Evolutionary conservation across 23 tunicate species (phyloP), one percentile per base, ranked within the genome.

Genomic region (Trididemnum miniatum): DNA sequence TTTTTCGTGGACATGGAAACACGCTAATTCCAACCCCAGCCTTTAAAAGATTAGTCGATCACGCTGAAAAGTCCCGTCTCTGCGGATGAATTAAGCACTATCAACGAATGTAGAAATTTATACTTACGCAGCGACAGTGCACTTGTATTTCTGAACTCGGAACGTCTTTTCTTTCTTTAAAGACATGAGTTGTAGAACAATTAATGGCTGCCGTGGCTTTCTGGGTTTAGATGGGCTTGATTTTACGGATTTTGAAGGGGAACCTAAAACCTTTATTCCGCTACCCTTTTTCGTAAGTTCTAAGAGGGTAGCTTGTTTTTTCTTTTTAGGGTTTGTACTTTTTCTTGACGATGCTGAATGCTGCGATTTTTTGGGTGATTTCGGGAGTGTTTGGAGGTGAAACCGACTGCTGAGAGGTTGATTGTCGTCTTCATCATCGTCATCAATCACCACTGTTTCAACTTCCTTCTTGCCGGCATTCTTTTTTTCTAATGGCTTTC

Each of bases 281-380:
- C 84, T 50, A 12, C 95, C 89, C 65, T 89, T 89, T 62, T 79
- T 89, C 1, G 95, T 84, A 12, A 89, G 78, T 54, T 89, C 95
- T 54, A 89, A 51, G 1, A 89, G 31, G 22, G 89, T 89, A 22
- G 89, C 89, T 62, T 89, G 95, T 51, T 84, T 89, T 65, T 84
- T 89, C 82, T 89, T 89, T 57, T 59, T 79, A 0, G 89, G 89
- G 20, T 71, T 76, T 12, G 94, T 38, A 44, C 65, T 88, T 71
- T 88, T 88, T 51, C 94, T 65, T 25, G 95, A 77, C 2, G 82
- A 77, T 2, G 59, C 9, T 0, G 65, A 0, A 25, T 26, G 38
- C 27, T 0, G 31, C 18, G 36, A 30, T 32, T 12, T 64, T 34
- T 65, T 80, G 54, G 28, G 30, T 2, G 37, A 12, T 33, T 67